Evolutionary conservation across 1,140 invertebrate genomes (phyloP), one percentile per base, ranked within the genome.

Genomic region (Zaprionus ornatus): DNA sequence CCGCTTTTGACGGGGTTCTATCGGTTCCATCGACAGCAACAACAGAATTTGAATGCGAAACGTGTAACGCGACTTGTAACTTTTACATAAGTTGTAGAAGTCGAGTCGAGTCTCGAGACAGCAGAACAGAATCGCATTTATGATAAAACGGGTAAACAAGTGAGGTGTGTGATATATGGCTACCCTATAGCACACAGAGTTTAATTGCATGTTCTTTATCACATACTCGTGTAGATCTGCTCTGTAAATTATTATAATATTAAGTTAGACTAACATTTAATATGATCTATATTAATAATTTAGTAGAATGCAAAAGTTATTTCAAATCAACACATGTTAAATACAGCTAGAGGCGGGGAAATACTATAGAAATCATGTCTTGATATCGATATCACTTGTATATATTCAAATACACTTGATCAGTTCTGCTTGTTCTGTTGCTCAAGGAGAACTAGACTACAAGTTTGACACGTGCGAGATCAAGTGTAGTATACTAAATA

Each of bases 71-170:
- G 74, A 66, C 78, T 88, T 80, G 73, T 80, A 63, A 71, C 37
- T 71, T 87, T 87, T 87, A 87, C 80, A 87, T 88, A 88, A 80
- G 64, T 35, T 61, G 10, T 87, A 87, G 83, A 88, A 80, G 69
- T 87, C 45, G 64, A 70, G 69, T 72, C 45, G 57, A 17, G 40
- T 45, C 40, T 45, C 40, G 40, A 45, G 40, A 45, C 40, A 45
- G n/a, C n/a, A 2, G 6, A 45, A n/a, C n/a, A 9, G n/a, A 45
- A 15, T 17, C 40, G 40, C 40, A 45, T 45, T 17, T 37, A 37
- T 37, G 35, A 37, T 32, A 10, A 15, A 37, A 37, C 4, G 35
- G 3, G 65, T 73, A 77, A 82, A 70, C 79, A 79, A 82, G 73
- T 65, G 35, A 3, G 3, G 35, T n/a, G 13, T 23, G 12, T 52